Base-by-base conservation (phyloP, 2,797 vertebrate genomes). In the Erithacus rubecula region DNA sequence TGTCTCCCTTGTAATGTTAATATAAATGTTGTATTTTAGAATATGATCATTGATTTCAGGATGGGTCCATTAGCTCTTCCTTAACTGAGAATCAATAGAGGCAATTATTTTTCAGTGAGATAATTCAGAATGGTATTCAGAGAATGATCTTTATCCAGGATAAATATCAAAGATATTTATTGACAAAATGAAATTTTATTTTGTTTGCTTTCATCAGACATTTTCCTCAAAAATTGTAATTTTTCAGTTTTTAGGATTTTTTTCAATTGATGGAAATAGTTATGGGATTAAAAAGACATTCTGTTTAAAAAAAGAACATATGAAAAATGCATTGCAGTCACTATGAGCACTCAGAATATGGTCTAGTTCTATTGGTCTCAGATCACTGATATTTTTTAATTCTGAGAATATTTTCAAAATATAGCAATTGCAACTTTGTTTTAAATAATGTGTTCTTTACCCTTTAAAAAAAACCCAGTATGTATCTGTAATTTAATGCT, bases 231-330 rank as follows among this genome's bases (percentile, higher is more conserved):
- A 82, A 85, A 14, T 1, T 27, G 6, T 3, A 3, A 0, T 5
- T 11, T 34, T 44, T 32, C 15, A 8, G 10, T 6, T 11, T 23
- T 58, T 32, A 8, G 3, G 4, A 1, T 37, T n/a, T 58, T 58
- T 51, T 67, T 15, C 7, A 43, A 32, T 20, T 67, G 2, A 41
- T 32, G 37, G 56, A 85, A 76, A 32, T 22, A 53, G 1, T 44
- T 47, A 53, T 13, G 21, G 20, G 8, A 1, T 23, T 67, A 5
- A 72, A 72, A 83, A 77, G 1, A 0, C 0, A 3, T 36, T 52
- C 3, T 21, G 1, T 37, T 17, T 8, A 26, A n/a, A 44, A 39
- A 53, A 30, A 21, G 2, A 6, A 29, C 7, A 12, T 20, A n/a
- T 11, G 22, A 23, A 69, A 41, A 39, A 27, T 4, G 56, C 5